These are phyloP conservation scores for Lophura nycthemera DNA, from an alignment of 2,113 vertebrate genomes.

Conservation along the genomic window DNA sequence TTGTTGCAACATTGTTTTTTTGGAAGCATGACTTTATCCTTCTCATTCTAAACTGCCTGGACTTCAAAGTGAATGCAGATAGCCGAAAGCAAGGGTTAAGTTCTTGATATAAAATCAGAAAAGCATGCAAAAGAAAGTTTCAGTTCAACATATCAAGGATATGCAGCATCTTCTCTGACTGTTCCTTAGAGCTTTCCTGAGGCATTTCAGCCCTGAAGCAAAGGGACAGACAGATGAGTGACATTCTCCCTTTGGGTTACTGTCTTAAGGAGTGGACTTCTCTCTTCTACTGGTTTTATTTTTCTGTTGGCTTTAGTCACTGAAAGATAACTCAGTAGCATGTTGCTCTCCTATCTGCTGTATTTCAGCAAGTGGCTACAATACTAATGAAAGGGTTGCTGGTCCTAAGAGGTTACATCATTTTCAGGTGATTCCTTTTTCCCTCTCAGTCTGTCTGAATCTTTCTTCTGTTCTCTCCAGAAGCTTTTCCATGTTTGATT, in stretches of 20 bases:
- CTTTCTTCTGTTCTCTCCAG: not conserved
- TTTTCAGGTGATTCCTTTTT: not conserved
- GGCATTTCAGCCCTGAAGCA: not conserved
- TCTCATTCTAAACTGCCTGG: not conserved
- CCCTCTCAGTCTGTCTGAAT: not conserved
- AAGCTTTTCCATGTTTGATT: not conserved
- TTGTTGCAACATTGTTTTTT: not conserved
- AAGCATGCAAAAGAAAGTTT: not conserved
- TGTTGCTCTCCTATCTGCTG: not conserved
- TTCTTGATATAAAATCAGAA: not conserved
- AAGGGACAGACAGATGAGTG: not conserved
- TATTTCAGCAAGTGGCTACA: not conserved
- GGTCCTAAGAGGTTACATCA: not conserved
- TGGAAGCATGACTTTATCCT: not conserved
- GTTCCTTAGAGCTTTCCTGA: slow-evolving; percentile 43
- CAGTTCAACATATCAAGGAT: not conserved
- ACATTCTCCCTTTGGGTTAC: not conserved
- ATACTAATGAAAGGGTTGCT: not conserved
- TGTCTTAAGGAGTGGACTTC: not conserved
- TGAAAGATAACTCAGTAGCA: not conserved
- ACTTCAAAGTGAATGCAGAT: not conserved
- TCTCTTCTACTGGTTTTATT: not conserved
- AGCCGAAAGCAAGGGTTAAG: slow-evolving; percentile 12
- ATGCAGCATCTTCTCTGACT: not conserved
- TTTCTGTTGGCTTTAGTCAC: not conserved